Base-by-base conservation (phyloP, 2,888 invertebrate genomes). In the Suillia variegata region DNA sequence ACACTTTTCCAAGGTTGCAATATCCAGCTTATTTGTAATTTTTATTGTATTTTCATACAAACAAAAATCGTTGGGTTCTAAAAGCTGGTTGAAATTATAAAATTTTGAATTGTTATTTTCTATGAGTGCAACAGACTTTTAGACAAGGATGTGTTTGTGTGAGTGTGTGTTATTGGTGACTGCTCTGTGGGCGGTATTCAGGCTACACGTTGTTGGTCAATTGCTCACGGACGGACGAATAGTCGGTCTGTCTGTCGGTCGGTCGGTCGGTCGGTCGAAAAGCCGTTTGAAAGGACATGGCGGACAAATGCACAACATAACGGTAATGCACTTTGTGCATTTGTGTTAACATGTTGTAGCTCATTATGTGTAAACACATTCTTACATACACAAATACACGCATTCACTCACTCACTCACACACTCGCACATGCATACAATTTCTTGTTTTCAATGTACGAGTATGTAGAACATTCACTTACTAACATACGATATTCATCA, bases 311-410 rank as follows among this genome's bases (percentile, higher is more conserved):
- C 55, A 50, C 45, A 48, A 55, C 59, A 58, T 54, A 59, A 59
- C 59, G 64, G 68, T 66, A 68, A 68, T 68, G 65, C 57, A 62
- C 59, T 59, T 59, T 61, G 59, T 61, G 61, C 66, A 65, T 62
- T 67, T 65, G 62, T 69, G 69, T 69, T 67, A 67, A 69, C 69
- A 69, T 65, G 66, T 64, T 69, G 69, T 69, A 65, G 65, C 69
- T 69, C 69, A 69, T 69, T 69, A 67, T 66, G 68, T 66, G 61
- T 54, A 54, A 57, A 51, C 58, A 54, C 45, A 45, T 13, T 18
- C 13, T 13, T 4, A 6, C 58, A 58, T n/a, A 38, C 38, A 38
- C 38, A 38, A 8, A 6, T 58, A 58, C 55, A 59, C 56, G 62
- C 48, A 31, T 26, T 31, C 55, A 55, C 15, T 55, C 54, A 53